Conservation (phyloP, 2,888 invertebrate genomes). For the Corbicula japonica region DNA sequence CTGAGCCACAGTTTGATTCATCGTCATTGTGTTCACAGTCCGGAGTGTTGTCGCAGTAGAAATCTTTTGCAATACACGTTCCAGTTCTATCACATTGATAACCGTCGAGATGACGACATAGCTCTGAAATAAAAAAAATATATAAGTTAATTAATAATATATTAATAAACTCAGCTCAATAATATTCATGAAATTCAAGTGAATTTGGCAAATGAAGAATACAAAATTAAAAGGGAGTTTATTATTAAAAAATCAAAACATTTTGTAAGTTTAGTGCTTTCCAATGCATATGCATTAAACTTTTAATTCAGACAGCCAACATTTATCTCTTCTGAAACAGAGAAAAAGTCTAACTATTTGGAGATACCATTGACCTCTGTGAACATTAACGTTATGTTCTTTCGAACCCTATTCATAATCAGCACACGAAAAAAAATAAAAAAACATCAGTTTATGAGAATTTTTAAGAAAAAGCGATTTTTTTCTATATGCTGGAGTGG, state of each 20-base stretch:
- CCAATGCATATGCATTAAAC: no score
- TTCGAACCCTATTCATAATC: background rate
- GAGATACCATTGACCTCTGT: no score
- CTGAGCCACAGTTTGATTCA: background rate
- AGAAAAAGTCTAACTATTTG: no score
- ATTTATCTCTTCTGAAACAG: no score
- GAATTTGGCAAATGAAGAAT: background rate
- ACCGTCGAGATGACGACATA: background rate
- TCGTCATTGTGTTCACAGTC: constrained; percentile 3
- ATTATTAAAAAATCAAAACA: background rate
- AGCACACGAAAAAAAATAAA: background rate
- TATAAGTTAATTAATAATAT: background rate
- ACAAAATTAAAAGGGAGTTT: background rate
- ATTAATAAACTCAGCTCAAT: no score
- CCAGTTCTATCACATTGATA: constrained; percentile 2
- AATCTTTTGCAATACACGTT: background rate
- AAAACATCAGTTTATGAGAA: background rate
- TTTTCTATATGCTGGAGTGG: background rate
- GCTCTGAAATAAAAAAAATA: background rate
- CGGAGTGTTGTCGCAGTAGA: background rate
- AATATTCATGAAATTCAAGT: background rate
- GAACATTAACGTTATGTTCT: no score
- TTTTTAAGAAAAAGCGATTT: background rate
- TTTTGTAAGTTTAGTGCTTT: background rate
- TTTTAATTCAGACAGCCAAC: no score